phyloP scores from a whole-genome alignment of 1,140 invertebrate species.

The Camponotus vicinus region DNA sequence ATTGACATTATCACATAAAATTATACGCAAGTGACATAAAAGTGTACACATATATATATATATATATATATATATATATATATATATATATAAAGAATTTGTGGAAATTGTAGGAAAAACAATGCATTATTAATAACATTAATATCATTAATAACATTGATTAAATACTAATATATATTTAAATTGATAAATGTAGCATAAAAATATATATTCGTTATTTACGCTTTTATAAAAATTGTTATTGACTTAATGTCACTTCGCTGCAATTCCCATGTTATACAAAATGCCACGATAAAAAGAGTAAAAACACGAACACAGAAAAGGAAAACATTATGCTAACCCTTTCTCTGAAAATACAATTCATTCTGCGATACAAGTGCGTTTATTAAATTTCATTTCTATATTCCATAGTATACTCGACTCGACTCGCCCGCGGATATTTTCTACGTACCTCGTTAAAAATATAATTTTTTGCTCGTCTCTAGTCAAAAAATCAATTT shows the following conservation, averaged over 20 bases:
- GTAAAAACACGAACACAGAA: conserved; percentile 12
- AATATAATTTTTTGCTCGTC: conserved; percentile 23
- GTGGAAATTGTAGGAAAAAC: not conserved
- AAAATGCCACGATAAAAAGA: not conserved
- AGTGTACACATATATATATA: no score
- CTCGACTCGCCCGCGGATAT: not conserved
- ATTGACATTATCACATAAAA: not conserved
- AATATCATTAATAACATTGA: not conserved
- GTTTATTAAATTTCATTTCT: conserved; percentile 51
- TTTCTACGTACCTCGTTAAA: conserved; percentile 6
- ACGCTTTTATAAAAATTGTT: conserved; percentile 3
- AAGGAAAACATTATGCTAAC: not conserved
- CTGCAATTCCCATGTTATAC: not conserved
- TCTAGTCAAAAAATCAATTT: not conserved
- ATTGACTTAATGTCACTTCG: conserved; percentile 29
- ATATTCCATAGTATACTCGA: not conserved
- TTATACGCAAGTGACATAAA: not conserved
- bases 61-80: no score
- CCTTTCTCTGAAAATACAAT: conserved; percentile 37
- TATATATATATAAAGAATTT: not conserved
- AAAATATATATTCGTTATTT: not conserved
- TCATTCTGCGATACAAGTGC: not conserved
- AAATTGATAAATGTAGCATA: not conserved
- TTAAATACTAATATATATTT: not conserved
- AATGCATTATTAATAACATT: no score